phyloP scores from a whole-genome alignment of 1,140 invertebrate species.

The Bombus pyrosoma region DNA sequence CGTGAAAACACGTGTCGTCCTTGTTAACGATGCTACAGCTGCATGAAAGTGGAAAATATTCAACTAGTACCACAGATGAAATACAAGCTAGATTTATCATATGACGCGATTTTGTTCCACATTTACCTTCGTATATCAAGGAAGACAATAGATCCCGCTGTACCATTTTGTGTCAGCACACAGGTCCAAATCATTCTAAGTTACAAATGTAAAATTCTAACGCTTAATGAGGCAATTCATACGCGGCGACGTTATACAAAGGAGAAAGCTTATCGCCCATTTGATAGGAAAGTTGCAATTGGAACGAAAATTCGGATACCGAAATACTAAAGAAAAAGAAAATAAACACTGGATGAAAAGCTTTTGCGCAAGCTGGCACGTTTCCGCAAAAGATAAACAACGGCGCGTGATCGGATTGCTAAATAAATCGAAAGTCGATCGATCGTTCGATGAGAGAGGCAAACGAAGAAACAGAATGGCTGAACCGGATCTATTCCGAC shows the following conservation, averaged over 20 bases:
- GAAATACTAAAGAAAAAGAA: not conserved
- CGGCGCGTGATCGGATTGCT: not conserved
- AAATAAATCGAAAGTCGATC: not conserved
- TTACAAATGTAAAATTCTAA: too few relatives aligned
- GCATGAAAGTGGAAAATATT: not conserved
- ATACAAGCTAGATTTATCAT: not conserved
- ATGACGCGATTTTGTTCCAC: not conserved
- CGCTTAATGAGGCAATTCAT: too few relatives aligned
- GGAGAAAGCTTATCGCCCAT: not conserved
- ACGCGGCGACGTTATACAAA: not conserved
- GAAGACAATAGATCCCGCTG: not conserved
- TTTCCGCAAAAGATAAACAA: not conserved
- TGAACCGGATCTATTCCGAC: not conserved
- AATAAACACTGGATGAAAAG: not conserved
- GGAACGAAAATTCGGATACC: not conserved
- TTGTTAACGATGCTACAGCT: conserved; percentile 20
- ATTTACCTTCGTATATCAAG: not conserved
- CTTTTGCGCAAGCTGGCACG: not conserved
- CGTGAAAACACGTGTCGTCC: not conserved
- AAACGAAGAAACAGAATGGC: not conserved
- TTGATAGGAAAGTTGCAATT: not conserved
- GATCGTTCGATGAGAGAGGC: not conserved
- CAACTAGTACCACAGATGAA: not conserved
- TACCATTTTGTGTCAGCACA: not conserved
- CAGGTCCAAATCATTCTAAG: too few relatives aligned